Base-by-base conservation (phyloP, 2,888 invertebrate genomes). In the Molanna angustata region DNA sequence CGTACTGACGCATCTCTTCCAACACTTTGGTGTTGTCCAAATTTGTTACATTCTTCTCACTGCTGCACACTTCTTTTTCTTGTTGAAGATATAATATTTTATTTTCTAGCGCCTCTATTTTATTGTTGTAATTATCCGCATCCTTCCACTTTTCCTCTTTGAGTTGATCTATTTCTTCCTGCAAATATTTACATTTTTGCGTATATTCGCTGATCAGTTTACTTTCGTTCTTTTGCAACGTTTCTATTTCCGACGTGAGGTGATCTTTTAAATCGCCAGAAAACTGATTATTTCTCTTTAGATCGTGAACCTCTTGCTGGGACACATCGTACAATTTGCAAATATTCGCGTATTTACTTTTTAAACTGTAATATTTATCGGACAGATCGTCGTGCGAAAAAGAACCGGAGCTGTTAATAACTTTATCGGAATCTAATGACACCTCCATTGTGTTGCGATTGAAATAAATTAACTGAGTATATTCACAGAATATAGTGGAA, bases 301-400 rank as follows among this genome's bases (percentile, higher is more conserved):
- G 66, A 20, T 76, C 75, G 49, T 77, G 72, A 4, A 76, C 63
- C 59, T 77, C 76, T 60, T 77, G 76, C 62, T 75, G 73, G 1
- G 68, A 68, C 0, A 64, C 58, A 60, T 76, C 77, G 55, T 68
- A 74, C 41, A 65, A 70, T 50, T 60, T 68, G 2, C 69, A 65
- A 57, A 76, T 60, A 49, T 64, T 67, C 13, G 74, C 72, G 56
- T 66, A 71, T 61, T 76, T 75, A 63, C 72, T 73, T 62, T 71
- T 72, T 1, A 76, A 66, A 47, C 66, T 66, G 2, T 67, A 39
- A 47, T 57, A 60, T 39, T 49, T 68, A 61, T 76, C 75, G 53
- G 63, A 68, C 0, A 76, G 58, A 61, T 76, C 76, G 11, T 70
- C 70, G 48, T 70, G 69, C 1, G 72, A 31, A 4, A 50, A 7